Base-by-base conservation (phyloP, 2,888 invertebrate genomes). In the Erebia ligea region DNA sequence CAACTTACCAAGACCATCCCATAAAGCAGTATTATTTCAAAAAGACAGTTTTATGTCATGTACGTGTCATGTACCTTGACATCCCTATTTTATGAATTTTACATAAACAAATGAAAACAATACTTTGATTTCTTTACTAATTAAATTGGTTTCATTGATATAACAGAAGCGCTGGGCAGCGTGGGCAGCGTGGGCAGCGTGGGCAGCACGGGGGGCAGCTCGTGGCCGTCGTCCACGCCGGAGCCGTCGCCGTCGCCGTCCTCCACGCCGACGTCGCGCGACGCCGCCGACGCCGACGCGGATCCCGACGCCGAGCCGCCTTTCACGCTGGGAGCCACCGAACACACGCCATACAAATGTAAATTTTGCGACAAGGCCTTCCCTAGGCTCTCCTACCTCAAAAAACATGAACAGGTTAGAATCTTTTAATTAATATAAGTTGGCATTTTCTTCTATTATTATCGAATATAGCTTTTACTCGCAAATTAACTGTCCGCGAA, bases 281-380 rank as follows among this genome's bases (percentile, higher is more conserved):
- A 95, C 84, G 95, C 95, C 67, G 95, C 95, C 70, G 95, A 95
- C 78, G 94, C 94, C 59, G 96, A 96, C 78, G 93, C 94, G 54
- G 96, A 96, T 77, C 90, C 91, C 3, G 67, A 67, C 21, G 66
- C 45, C 59, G 94, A 95, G 74, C 93, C 95, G 61, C 94, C 95
- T 64, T 96, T 94, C 88, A 95, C 95, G 34, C 94, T 95, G 77
- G 96, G 95, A 62, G 95, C 95, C 75, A 95, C 95, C 21, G 96
- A 96, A 80, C 93, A 95, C 87, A 96, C 97, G 77, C 98, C 98
- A 74, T 97, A 98, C 94, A 96, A 97, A 84, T 98, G 98, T 92
- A 97, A 97, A 90, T 98, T 97, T 94, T 98, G 98, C 94, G 97
- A 98, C 85, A 97, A 97, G 88, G 97, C 98, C 77, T 98, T 98